Evolutionary conservation across 1,140 invertebrate species (phyloP), one percentile per base, ranked within the genome.

Genomic region (Cyphomyrmex costatus): DNA sequence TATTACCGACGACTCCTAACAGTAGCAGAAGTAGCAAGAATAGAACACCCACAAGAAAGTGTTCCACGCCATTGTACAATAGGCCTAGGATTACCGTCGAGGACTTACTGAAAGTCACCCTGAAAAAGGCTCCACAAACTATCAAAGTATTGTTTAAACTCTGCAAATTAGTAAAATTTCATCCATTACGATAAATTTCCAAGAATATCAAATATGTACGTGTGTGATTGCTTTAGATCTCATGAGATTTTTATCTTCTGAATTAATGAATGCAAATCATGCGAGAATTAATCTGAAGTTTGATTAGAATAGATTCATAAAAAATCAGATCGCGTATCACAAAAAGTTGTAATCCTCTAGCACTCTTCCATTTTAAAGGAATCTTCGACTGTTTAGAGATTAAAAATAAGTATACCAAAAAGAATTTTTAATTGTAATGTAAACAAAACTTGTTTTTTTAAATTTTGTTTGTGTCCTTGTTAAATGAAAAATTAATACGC

Each of bases 11-110:
- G 12, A 80, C 86, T 16, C 88, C 84, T 3, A 90, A 78, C 24
- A 92, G 86, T 0, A 84, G 73, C 1, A 90, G 24, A 19, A 89
- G 16, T 6, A 85, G 60, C 16, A 87, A 58, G 65, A 71, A 0
- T 16, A 76, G 78, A 21, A 92, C 86, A 16, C 88, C 89, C 24
- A 61, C 83, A n/a, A 93, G 86, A 65, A 92, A 92, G 79, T 88
- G 71, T 19, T 92, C 86, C 3, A 93, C 89, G 8, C 86, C 93
- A 14, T 73, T 88, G 7, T 33, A 65, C 8, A 90, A 66, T 42
- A 90, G 94, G 84, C 93, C 93, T 2, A 30, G 86, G 14, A 95
- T 95, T 36, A 95, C 94, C 1, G 91, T 93, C 7, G 93, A 95
- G 36, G 94, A 94, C 90, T 86, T 95, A 30, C 27, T 93, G 27